Base-by-base conservation (phyloP, 1,140 invertebrate genomes). In the Teleogryllus occipitalis region DNA sequence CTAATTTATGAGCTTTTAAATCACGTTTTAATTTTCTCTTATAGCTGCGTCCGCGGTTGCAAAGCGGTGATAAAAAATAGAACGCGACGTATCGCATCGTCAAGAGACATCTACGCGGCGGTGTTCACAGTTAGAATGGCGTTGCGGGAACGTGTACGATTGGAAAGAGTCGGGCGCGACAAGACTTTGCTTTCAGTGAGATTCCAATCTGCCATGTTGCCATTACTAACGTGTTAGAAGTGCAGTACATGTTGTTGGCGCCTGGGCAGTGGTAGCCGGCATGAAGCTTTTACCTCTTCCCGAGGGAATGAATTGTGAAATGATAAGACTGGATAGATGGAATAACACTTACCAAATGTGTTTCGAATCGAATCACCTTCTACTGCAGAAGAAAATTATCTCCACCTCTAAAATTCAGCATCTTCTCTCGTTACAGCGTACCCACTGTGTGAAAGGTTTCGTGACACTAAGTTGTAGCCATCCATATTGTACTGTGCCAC, bases 1-100 rank as follows among this genome's bases (percentile, higher is more conserved):
- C 18, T 65, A 65, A 65, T 65, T 65, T 65, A 65, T 65, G 54
- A 65, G 54, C 54, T 65, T 65, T 65, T 65, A 65, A 65, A 65
- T 65, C 54, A 65, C 18, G 54, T 10, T 14, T 65, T 65, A 65
- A 65, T 65, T 65, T 65, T 65, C 54, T 65, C 54, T 10, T 65
- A 65, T 65, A 7, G 54, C 54, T 1, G 54, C 54, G 10, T 7
- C 54, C 18, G 54, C 18, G 54, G 54, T 65, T 1, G 27, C 27
- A 39, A 65, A 65, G 18, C 54, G 18, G 54, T 65, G 18, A 65
- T 65, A 65, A 65, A 65, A 65, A 65, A 65, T 65, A 65, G 27
- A 39, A 39, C 27, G 27, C 27, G 27, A 39, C 27, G 27, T 39
- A 39, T 39, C 27, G 27, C 27, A 1, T 39, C 27, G 27, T 39